Percentiles rank a stretch among this genome's conserved stretches.
Conservation (phyloP, 2,113 vertebrate species). For the Halcyon malimbica region DNA sequence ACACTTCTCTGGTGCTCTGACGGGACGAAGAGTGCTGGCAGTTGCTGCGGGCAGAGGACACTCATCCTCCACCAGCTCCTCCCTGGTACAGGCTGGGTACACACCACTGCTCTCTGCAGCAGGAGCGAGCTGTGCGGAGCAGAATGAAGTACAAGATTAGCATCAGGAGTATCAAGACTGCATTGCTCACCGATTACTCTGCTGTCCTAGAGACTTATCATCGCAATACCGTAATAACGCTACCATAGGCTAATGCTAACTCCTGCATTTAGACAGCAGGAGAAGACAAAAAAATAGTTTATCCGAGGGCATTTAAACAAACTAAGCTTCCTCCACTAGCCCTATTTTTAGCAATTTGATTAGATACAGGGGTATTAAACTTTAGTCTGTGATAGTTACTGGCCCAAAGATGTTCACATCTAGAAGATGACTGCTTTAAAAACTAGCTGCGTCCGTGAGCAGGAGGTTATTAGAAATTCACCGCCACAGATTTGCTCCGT, state of each 20-base stretch:
- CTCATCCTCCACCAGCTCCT: not conserved
- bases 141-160: not conserved
- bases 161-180: not conserved
- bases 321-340: not conserved
- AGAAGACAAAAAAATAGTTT: not conserved
- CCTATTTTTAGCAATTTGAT: not conserved
- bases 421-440: not conserved
- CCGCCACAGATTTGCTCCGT: not conserved
- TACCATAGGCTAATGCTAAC: not conserved
- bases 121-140: rapidly evolving
- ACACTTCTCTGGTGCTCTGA: not conserved
- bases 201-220: not conserved
- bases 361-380: not conserved
- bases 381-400: not conserved
- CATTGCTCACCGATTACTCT: not conserved
- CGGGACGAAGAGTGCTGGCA: not conserved
- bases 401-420: not conserved
- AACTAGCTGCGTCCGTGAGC: not conserved
- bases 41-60: not conserved
- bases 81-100: not conserved
- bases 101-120: rapidly evolving
- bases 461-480: not conserved
- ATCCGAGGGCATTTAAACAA: not conserved
- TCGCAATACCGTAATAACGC: rapidly evolving
- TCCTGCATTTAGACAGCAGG: not conserved